Base-by-base conservation (phyloP, 1,140 invertebrate genomes). In the Ceratina australensis region DNA sequence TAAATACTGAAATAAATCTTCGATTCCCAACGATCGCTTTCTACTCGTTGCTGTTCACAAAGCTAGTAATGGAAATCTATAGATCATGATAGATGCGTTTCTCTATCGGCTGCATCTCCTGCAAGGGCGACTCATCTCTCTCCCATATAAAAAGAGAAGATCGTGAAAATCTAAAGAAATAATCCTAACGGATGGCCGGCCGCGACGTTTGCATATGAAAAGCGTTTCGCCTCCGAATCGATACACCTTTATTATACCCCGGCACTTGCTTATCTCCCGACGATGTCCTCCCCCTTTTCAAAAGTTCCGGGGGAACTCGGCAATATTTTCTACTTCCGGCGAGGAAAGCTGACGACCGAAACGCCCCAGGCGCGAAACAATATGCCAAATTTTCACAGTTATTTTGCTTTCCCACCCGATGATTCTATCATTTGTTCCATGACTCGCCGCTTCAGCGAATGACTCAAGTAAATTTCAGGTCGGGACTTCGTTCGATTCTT, bases 151-250 rank as follows among this genome's bases (percentile, higher is more conserved):
- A 49, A 10, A 47, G 12, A 22, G 33, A 33, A 52, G 74, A 68
- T 68, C 64, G 66, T 63, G 86, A 78, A 88, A 89, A 87, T 87
- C 85, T 79, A 73, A 84, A 87, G 87, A 91, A 91, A 90, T 91
- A 91, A 92, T 92, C 90, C 89, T 90, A 91, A 92, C 87, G 89
- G 90, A 92, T 92, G 88, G 88, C 89, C 87, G 83, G 80, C 85
- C 89, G 84, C 83, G 79, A 88, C 74, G 88, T 92, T 92, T 92
- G 91, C 92, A 93, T 92, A 92, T 93, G 91, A 93, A 92, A 92
- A 88, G 89, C 85, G 77, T 66, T 72, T 76, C 16, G 65, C 67
- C 72, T 64, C 85, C 79, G 89, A 92, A 93, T 92, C 91, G 90
- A 92, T 92, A 91, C 89, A 91, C 90, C 90, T 92, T 92, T 92